Base-by-base conservation (phyloP, 1,140 invertebrate genomes). In the Atopsyche davidsoni region DNA sequence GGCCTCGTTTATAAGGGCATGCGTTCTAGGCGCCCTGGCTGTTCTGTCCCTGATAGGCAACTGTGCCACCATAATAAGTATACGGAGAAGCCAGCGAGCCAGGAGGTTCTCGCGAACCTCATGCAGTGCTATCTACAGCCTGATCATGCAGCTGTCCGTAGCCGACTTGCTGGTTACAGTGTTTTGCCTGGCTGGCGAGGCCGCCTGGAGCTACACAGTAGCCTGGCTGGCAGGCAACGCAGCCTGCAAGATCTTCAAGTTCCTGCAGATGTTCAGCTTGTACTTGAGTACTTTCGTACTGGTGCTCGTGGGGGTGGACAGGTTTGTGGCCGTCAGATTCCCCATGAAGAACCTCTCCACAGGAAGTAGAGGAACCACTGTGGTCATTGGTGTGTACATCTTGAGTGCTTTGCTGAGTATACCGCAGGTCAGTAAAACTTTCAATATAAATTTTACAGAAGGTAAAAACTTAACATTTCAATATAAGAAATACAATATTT, bases 201-300 rank as follows among this genome's bases (percentile, higher is more conserved):
- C 85, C 0, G 72, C 82, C 1, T 92, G 89, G 89, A 81, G 73
- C 14, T 83, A 85, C 36, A 85, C 85, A 0, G 85, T 91, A 0
- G 80, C 84, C 31, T 92, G 88, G 87, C 67, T 81, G 28, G 87
- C 81, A 4, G 87, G 87, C 6, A 82, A 89, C 58, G 60, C 79
- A 1, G 76, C 79, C 17, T 92, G 89, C 66, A 91, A 91, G 68
- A 48, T 85, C 13, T 82, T 91, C 57, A 92, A 91, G 65, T 89
- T 85, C 59, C 64, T 85, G 9, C 87, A 91, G 67, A 83, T 89
- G 80, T 87, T 87, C 60, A 81, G 83, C 40, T 72, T 89, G 6
- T 89, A 91, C 64, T 68, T 89, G 13, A 89, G 86, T 32, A 91
- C 88, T 0, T 91, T 87, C 64, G 79, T 89, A 13, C 68, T 89